Percentiles rank a stretch among this genome's conserved stretches.
Conservation (phyloP, 1,140 invertebrate genomes). For the Tachypleus tridentatus region DNA sequence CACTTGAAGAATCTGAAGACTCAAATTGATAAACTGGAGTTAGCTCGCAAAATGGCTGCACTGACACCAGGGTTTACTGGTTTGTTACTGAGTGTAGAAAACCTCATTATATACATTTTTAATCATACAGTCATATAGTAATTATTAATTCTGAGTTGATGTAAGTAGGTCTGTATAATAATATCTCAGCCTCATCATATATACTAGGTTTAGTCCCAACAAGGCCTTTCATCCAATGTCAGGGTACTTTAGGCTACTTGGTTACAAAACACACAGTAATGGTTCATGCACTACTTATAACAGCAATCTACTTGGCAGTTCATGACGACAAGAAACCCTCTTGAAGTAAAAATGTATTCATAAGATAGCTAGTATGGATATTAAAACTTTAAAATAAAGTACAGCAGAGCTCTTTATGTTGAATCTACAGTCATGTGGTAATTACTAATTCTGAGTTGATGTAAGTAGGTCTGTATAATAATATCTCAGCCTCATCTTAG, state of each 20-base stretch:
- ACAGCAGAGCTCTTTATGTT: not conserved
- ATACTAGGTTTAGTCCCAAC: too few relatives aligned
- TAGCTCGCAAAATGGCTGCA: constrained; percentile 89
- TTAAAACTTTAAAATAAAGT: too few relatives aligned
- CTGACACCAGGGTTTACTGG: constrained; percentile 90
- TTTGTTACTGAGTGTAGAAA: constrained; percentile 18
- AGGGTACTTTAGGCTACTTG: too few relatives aligned
- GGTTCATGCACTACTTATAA: too few relatives aligned
- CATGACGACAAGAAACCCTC: too few relatives aligned
- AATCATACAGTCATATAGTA: constrained; percentile 19
- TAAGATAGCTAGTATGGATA: too few relatives aligned
- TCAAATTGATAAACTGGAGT: constrained; percentile 68
- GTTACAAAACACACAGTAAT: too few relatives aligned
- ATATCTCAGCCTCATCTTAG: not conserved
- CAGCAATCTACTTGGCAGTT: too few relatives aligned
- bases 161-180: not conserved
- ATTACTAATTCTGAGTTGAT: not conserved
- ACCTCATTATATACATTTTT: constrained; percentile 28
- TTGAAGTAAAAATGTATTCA: too few relatives aligned
- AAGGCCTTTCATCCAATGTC: too few relatives aligned
- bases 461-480: not conserved
- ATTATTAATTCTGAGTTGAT: not conserved
- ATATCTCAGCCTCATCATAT: not conserved
- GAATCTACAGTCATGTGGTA: constrained; percentile 19
- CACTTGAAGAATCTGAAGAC: constrained; percentile 85